These are phyloP conservation scores for Campylomormyrus tamandua DNA, from an alignment of 2,113 vertebrate species.

Conservation along the genomic window DNA sequence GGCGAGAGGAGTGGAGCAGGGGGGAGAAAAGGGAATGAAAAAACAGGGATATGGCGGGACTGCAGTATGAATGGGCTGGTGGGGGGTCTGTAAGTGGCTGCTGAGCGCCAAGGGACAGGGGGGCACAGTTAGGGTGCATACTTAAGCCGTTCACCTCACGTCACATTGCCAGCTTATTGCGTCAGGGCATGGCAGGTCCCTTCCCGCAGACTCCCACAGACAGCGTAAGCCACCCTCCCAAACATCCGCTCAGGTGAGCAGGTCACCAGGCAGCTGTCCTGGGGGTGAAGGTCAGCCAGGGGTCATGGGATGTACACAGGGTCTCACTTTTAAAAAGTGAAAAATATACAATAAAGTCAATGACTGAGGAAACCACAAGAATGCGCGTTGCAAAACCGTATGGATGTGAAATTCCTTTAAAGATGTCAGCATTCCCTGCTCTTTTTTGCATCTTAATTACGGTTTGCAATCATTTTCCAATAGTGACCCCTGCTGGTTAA, in stretches of 20 bases:
- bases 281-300: neutral
- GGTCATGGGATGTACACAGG: neutral
- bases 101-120: neutral
- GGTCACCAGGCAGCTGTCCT: neutral
- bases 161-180: neutral
- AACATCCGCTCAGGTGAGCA: neutral
- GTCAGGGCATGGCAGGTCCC: neutral
- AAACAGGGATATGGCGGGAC: neutral
- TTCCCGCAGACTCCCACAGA: neutral
- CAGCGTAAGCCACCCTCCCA: neutral
- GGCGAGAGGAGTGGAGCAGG: slow-evolving; percentile 11
- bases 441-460: neutral
- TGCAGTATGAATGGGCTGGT: neutral
- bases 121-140: neutral
- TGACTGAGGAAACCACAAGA: neutral
- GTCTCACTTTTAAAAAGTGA: neutral
- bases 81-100: neutral
- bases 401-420: slow-evolving; percentile 1
- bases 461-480: neutral
- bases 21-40: neutral
- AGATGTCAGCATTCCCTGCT: neutral
- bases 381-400: neutral
- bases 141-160: neutral
- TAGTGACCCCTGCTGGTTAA: slow-evolving; percentile 18
- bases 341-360: neutral